These are phyloP conservation scores for Oligia fasciuncula DNA, from an alignment of 2,888 invertebrate genomes.

Conservation along the genomic window DNA sequence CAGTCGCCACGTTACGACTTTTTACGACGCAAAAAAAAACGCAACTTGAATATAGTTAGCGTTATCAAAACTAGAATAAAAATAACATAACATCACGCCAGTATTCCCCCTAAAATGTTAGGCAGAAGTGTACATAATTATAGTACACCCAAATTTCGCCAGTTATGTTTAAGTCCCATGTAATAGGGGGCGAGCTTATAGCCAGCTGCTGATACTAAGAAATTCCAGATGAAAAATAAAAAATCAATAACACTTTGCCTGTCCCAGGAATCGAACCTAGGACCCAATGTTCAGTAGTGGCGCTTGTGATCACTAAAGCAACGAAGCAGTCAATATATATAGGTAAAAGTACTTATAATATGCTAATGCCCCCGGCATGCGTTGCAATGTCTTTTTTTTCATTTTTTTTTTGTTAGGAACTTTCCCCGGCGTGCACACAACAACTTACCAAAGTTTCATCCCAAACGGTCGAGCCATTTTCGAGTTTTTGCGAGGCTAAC, in stretches of 20 bases:
- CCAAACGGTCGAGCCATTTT: background rate
- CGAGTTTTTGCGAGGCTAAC: background rate
- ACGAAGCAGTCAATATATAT: background rate
- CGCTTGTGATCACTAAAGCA: background rate
- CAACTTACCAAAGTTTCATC: no score
- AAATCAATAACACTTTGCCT: background rate
- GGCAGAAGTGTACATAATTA: background rate
- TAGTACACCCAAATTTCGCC: background rate
- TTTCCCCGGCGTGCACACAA: no score
- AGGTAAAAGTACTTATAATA: background rate
- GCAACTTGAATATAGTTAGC: slow-evolving; percentile 5
- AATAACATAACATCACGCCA: background rate
- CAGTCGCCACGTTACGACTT: slow-evolving; percentile 37
- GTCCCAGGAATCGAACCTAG: background rate
- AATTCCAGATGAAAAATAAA: background rate
- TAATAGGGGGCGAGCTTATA: background rate
- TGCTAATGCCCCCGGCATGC: no score
- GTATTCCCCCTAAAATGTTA: background rate
- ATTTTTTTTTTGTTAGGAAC: no score
- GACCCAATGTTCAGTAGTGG: background rate
- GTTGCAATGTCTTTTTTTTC: background rate
- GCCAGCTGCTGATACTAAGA: background rate
- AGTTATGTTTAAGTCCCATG: background rate
- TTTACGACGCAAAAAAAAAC: slow-evolving; percentile 27
- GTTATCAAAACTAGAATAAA: slow-evolving; percentile 13